These are phyloP conservation scores for Athene cunicularia DNA, from an alignment of 2,113 vertebrate genomes.

Conservation along the genomic window DNA sequence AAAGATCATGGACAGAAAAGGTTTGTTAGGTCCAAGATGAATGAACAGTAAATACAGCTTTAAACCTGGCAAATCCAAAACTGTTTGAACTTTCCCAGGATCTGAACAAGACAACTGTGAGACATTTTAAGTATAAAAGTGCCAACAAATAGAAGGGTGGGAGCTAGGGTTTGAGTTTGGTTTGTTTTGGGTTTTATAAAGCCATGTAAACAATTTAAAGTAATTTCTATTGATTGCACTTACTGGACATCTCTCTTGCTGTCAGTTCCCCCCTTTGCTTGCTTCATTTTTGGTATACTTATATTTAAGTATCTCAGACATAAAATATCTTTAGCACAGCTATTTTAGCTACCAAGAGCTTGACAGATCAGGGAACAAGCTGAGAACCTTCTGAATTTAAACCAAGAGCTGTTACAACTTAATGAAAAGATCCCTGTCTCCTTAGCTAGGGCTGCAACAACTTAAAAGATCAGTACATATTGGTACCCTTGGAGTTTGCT, in stretches of 20 bases:
- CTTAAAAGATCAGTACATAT: background rate
- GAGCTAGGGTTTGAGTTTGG: background rate
- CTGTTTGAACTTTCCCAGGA: background rate
- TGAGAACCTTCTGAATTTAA: background rate
- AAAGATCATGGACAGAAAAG: background rate
- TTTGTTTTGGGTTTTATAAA: background rate
- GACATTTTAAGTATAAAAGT: background rate
- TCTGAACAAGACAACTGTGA: background rate
- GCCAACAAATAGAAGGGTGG: background rate
- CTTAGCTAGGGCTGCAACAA: background rate
- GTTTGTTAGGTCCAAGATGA: background rate
- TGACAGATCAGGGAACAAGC: background rate
- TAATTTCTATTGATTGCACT: background rate
- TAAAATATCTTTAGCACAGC: background rate
- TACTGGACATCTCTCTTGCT: background rate
- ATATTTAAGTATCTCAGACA: background rate
- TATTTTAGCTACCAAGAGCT: background rate
- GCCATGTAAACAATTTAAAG: background rate
- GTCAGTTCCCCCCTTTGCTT: background rate
- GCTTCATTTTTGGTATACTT: background rate
- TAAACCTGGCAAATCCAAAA: background rate
- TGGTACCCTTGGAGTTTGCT: background rate
- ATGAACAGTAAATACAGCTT: background rate
- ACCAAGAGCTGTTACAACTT: background rate
- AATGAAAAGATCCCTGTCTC: background rate